Conservation (phyloP, 2,113 vertebrate species). For the Cynoglossus semilaevis region DNA sequence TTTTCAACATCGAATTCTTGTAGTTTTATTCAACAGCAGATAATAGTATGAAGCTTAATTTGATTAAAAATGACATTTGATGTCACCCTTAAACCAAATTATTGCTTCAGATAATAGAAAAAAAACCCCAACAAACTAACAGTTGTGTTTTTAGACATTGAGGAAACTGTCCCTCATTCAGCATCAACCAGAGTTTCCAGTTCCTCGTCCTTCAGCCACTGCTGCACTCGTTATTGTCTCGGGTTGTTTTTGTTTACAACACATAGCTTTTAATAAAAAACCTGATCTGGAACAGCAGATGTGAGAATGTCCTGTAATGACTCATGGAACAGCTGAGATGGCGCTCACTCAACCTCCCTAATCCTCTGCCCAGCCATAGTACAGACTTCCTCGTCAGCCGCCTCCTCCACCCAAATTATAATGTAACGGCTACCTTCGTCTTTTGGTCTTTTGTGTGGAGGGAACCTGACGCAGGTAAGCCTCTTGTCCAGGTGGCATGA, state of each 20-base stretch:
- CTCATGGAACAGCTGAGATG: conserved; percentile 14
- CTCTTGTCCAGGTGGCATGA: conserved; percentile 58
- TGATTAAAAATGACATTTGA: no score
- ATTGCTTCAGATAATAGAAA: no score
- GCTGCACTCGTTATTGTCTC: not conserved
- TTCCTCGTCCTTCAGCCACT: no score
- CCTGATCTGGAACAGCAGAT: not conserved
- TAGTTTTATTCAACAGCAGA: no score
- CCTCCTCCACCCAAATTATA: conserved; percentile 63
- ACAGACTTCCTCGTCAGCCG: conserved; percentile 51
- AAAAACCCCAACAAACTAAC: no score
- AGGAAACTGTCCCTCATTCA: no score
- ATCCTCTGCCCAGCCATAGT: conserved; percentile 44
- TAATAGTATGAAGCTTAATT: no score
- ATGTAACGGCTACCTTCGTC: conserved; percentile 70
- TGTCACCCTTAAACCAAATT: no score
- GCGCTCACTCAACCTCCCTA: conserved; percentile 33
- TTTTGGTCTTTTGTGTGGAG: conserved; percentile 71
- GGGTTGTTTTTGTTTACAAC: not conserved
- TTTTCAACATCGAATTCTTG: no score
- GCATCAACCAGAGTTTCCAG: no score
- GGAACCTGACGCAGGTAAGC: conserved; percentile 68
- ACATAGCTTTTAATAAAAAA: not conserved
- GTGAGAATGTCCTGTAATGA: conserved; percentile 10
- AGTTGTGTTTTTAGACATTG: no score